phyloP scores from a whole-genome alignment of 2,888 invertebrate genomes.

The Hyalella azteca region DNA sequence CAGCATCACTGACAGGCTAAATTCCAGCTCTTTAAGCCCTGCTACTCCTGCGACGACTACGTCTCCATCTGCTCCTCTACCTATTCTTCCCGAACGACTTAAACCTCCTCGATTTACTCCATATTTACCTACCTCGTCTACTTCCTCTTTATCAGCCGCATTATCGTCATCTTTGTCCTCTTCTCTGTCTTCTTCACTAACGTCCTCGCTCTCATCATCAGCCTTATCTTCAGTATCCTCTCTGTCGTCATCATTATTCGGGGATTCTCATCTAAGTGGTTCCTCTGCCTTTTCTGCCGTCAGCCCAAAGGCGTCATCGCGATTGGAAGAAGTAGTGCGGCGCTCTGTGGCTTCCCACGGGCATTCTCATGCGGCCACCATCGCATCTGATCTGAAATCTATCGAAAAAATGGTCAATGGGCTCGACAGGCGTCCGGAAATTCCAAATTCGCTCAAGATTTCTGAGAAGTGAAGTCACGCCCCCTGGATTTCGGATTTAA shows the following conservation, averaged over 20 bases:
- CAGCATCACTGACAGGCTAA: constrained; percentile 24
- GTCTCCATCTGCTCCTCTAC: constrained; percentile 55
- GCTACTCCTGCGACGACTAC: constrained; percentile 53
- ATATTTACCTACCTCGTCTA: constrained; percentile 56
- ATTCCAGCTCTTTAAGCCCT: constrained; percentile 48
- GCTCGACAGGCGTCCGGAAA: constrained; percentile 68
- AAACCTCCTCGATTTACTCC: constrained; percentile 58
- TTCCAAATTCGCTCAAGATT: constrained; percentile 55
- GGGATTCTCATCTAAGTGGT: constrained; percentile 52
- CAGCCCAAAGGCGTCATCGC: constrained; percentile 54
- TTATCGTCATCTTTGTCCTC: constrained; percentile 51
- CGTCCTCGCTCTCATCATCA: constrained; percentile 53
- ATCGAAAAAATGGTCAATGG: constrained; percentile 98
- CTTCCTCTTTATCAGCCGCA: constrained; percentile 54
- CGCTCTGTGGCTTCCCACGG: constrained; percentile 48
- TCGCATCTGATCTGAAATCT: constrained; percentile 85
- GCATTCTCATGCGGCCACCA: constrained; percentile 62
- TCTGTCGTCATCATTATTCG: constrained; percentile 56
- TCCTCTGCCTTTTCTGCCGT: constrained; percentile 59
- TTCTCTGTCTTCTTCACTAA: constrained; percentile 53
- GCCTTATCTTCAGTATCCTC: constrained; percentile 52
- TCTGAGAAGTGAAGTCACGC: constrained; percentile 57
- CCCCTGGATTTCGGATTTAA: constrained; percentile 41
- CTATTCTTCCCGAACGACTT: constrained; percentile 56
- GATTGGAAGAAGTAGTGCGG: constrained; percentile 54